Evolutionary conservation across 2,888 invertebrate species (phyloP), one percentile per base, ranked within the genome.

Genomic region (Uloborus plumipes): DNA sequence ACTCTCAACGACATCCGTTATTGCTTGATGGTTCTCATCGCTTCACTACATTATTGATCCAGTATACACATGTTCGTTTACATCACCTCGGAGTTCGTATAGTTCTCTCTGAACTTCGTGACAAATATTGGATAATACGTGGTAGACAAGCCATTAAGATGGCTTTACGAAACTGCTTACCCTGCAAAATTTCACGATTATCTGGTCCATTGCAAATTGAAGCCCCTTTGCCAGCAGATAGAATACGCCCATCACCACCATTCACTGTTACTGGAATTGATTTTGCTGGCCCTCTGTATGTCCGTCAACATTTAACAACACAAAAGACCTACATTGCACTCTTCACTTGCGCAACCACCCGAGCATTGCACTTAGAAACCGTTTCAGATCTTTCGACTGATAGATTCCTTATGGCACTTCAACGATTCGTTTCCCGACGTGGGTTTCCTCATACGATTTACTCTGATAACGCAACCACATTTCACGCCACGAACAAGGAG

Each of bases 61-160:
- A 26, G 26, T 4, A 3, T 26, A 4, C 26, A 26, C 26, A 26
- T 26, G 4, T 55, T 26, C 20, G 18, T 50, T 18, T 53, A n/a
- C 64, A 65, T n/a, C 74, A 74, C 39, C 13, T 39, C 0, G 53
- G 74, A 31, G 66, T 74, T 20, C 15, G 55, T 16, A 61, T 58
- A 18, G 55, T 65, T 7, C 66, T 74, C 16, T 65, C 66, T 64
- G 22, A 74, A 16, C 55, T 67, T 16, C 47, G 67, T 15, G n/a
- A n/a, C 4, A 15, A 20, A 18, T 67, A 20, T 20, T 67, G 67
- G 67, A 67, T 67, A 16, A 1, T 67, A 13, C 22, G 50, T 6
- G 47, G 20, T 18, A 15, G 67, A 16, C 67, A 67, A 9, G 51
- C n/a, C n/a, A 50, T 49, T 1, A 67, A 67, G 6, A 18, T 6